Evolutionary conservation across 1,140 invertebrate genomes (phyloP).

Genomic region (Macrotrachela quadricornifera): DNA sequence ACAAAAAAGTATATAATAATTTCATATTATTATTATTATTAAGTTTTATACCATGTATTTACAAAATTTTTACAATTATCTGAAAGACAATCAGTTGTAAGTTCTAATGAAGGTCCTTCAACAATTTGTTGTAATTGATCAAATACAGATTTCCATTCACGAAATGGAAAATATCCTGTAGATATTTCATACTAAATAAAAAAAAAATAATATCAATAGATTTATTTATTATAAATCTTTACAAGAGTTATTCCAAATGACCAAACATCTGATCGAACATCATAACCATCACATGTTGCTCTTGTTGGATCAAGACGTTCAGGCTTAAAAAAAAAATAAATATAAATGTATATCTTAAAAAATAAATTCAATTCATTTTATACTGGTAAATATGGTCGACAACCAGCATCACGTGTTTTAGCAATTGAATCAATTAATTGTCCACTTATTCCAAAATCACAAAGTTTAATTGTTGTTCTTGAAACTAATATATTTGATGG

Average conservation of each 20-base stretch:
- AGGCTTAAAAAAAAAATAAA: slow-evolving; percentile 36
- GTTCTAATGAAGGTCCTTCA: neutral
- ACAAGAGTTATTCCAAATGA: slow-evolving; percentile 66
- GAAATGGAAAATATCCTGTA: slow-evolving; percentile 7
- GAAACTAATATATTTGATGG: slow-evolving; percentile 81
- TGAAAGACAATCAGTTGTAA: neutral
- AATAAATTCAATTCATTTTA: neutral
- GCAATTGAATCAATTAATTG: slow-evolving; percentile 90
- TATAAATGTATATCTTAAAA: slow-evolving; percentile 1
- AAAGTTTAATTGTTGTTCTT: slow-evolving; percentile 70
- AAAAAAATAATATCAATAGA: no score
- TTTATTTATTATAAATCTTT: no score
- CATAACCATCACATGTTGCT: slow-evolving; percentile 54
- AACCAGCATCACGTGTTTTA: slow-evolving; percentile 84
- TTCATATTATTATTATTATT: no score
- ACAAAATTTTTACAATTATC: slow-evolving; percentile 5
- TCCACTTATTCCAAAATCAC: slow-evolving; percentile 94
- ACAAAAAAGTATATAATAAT: no score
- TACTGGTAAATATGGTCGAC: slow-evolving; percentile 37
- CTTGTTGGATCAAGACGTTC: slow-evolving; percentile 72
- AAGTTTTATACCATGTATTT: neutral
- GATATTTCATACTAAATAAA: neutral
- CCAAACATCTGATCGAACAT: slow-evolving; percentile 88
- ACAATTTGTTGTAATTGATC: slow-evolving; percentile 4
- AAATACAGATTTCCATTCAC: slow-evolving; percentile 5